phyloP scores from a whole-genome alignment of 2,888 invertebrate species.

The Drosophila sordidapex region DNA sequence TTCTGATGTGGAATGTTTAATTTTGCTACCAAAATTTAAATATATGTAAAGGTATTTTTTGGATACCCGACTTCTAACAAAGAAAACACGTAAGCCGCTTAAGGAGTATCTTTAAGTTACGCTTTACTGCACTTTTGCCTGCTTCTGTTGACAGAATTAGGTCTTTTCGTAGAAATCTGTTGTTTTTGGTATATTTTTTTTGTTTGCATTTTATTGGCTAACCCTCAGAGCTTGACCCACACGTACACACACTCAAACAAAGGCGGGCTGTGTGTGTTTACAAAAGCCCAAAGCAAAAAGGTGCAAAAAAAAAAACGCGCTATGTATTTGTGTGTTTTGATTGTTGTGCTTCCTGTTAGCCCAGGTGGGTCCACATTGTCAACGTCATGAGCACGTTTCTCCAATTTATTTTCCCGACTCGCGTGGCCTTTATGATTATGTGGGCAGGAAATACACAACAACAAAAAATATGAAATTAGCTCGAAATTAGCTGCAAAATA shows the following conservation, averaged over 20 bases:
- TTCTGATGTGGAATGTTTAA: neutral
- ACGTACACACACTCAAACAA: constrained; percentile 19
- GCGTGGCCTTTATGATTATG: constrained; percentile 49
- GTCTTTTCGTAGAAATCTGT: constrained; percentile 34
- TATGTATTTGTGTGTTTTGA: constrained; percentile 44
- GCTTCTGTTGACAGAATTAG: constrained; percentile 23
- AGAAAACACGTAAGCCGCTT: constrained; percentile 4
- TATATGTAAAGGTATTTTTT: neutral
- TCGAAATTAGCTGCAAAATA: constrained; percentile 65
- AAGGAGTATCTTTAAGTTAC: constrained; percentile 30
- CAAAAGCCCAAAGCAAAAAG: constrained; percentile 40
- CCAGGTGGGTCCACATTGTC: constrained; percentile 62
- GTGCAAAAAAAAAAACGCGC: constrained; percentile 35
- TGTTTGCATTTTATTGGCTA: constrained; percentile 64
- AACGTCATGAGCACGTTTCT: constrained; percentile 74
- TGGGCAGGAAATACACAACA: constrained; percentile 41
- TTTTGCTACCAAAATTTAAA: neutral
- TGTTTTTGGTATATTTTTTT: constrained; percentile 27
- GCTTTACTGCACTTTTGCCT: neutral
- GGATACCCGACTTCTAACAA: neutral
- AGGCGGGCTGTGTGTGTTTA: constrained; percentile 33
- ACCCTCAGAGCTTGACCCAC: constrained; percentile 54
- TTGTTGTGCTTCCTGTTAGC: constrained; percentile 18
- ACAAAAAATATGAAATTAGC: constrained; percentile 73
- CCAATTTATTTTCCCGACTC: constrained; percentile 64